Evolutionary conservation across 2,888 invertebrate genomes (phyloP).

Genomic region (Lampropteryx suffumata): DNA sequence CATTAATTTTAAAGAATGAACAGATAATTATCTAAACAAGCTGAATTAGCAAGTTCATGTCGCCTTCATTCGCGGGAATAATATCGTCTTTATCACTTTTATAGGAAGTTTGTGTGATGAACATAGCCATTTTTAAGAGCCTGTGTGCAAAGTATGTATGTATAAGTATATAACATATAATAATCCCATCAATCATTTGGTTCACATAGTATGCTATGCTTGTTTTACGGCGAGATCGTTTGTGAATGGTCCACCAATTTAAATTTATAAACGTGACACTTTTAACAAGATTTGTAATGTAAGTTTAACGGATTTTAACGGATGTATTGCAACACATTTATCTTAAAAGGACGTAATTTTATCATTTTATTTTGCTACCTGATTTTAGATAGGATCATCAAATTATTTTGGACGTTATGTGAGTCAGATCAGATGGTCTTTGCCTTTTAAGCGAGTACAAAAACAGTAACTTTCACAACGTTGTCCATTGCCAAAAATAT

Average conservation of each 20-base stretch:
- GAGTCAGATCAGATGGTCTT: background rate
- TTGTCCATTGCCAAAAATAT: background rate
- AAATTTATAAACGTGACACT: too few species aligned
- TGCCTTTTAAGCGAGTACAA: background rate
- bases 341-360: conserved; percentile 1
- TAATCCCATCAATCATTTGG: too few species aligned
- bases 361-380: background rate
- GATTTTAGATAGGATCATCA: conserved; percentile 7
- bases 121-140: too few species aligned
- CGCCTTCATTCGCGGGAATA: conserved; percentile 29
- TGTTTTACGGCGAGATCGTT: too few species aligned
- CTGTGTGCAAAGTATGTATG: too few species aligned
- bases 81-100: background rate
- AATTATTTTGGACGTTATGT: conserved; percentile 2
- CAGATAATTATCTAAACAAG: conserved; percentile 61
- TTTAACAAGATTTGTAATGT: too few species aligned
- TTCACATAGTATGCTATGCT: too few species aligned
- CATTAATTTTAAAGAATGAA: conserved; percentile 40
- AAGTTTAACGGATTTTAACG: too few species aligned
- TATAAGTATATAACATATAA: too few species aligned
- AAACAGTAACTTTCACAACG: conserved; percentile 12
- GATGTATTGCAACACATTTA: background rate
- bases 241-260: too few species aligned
- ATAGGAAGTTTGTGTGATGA: conserved; percentile 1
- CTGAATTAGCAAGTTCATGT: conserved; percentile 59